Evolutionary conservation across 2,113 vertebrate species (phyloP), one percentile per base, ranked within the genome.

Genomic region (Cyanistes caeruleus): DNA sequence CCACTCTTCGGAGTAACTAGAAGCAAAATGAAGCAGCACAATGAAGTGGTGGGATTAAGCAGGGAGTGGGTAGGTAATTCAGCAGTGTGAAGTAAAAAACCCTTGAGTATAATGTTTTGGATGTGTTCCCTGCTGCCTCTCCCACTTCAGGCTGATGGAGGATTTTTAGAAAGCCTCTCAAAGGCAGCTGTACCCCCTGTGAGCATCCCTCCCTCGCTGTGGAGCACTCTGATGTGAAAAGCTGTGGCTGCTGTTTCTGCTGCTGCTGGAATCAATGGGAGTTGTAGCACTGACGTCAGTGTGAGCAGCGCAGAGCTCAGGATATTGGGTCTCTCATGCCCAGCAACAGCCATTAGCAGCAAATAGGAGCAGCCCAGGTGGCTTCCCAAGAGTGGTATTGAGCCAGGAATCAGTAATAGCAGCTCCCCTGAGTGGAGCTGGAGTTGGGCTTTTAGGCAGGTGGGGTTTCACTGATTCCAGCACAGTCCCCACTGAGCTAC

Each of bases 181-280:
- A 31, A 89, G 74, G 10, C 67, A 68, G 58, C 87, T 73, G 58
- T 18, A 58, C 31, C 70, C 80, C 35, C 74, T 43, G 62, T 79
- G 89, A 65, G 46, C 8, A 2, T 53, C 83, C 41, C 41, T 78
- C 60, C 81, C 53, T 89, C 5, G 1, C 2, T 16, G 23, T 7
- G 64, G 73, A 83, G 59, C 43, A 3, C 83, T 76, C 31, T 48
- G 33, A 33, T 25, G 35, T 43, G 55, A 46, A 18, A 41, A n/a
- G 15, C 78, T 35, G 30, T 8, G 53, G 35, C 64, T 91, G 46
- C 73, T 87, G 8, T 68, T 89, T 35, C 53, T 90, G 83, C 67
- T 83, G 48, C 51, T 56, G 2, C 84, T 63, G 85, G 63, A 75
- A 90, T 97, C 96, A 44, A 41, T 96, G 82, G 82, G 58, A 83